A percentile compares a stretch with the other conserved stretches of the same genome.
Evolutionary conservation across 1,140 invertebrate species (phyloP).

Genomic region (Drosophila cardini): DNA sequence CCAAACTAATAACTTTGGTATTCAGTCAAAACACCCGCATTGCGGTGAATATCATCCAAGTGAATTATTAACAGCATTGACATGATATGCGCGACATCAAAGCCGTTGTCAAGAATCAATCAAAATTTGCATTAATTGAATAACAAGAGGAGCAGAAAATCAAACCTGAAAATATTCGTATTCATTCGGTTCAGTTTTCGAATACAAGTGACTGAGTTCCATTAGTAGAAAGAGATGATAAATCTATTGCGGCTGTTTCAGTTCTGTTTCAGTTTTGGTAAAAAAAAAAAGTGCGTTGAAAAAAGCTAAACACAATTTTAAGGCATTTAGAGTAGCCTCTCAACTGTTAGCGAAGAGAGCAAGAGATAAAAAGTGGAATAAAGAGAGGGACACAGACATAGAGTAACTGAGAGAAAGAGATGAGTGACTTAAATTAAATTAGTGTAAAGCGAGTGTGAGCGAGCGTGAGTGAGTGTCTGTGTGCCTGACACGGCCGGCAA

Average conservation of each 20-base stretch:
- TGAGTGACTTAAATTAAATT: conserved; percentile 77
- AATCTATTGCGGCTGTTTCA: conserved; percentile 25
- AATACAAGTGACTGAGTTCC: neutral
- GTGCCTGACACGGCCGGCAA: conserved; percentile 77
- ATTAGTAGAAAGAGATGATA: neutral
- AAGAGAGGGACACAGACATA: neutral
- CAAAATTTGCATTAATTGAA: neutral
- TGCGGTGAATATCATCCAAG: neutral
- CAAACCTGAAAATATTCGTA: neutral
- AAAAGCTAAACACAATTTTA: conserved; percentile 61
- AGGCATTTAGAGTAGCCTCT: conserved; percentile 57
- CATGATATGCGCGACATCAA: neutral
- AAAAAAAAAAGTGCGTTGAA: conserved; percentile 7
- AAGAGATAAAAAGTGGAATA: neutral
- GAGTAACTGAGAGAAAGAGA: conserved; percentile 3
- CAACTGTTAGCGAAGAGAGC: neutral
- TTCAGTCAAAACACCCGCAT: neutral
- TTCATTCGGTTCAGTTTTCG: neutral
- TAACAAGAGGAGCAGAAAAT: neutral
- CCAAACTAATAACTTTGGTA: too few species aligned
- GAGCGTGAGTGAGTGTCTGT: conserved; percentile 66
- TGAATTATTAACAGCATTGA: neutral
- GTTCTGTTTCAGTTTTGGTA: conserved; percentile 12
- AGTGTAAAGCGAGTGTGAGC: conserved; percentile 77
- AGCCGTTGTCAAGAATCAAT: neutral